Base-by-base conservation (phyloP, 2,113 vertebrate species). In the Erythrolamprus reginae region DNA sequence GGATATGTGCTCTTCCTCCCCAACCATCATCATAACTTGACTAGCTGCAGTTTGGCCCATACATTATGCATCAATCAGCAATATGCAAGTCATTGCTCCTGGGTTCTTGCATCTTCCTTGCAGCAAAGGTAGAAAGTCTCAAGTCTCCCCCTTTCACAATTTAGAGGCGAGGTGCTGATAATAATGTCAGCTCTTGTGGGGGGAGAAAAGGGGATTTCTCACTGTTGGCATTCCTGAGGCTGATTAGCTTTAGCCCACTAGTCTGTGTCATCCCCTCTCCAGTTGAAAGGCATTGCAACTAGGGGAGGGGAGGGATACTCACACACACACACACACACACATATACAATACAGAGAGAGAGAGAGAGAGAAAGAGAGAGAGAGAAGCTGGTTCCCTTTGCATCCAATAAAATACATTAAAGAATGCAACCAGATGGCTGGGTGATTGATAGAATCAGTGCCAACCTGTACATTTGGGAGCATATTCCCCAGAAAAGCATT, bases 201-300 rank as follows among this genome's bases (percentile, higher is more conserved):
- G 12, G 24, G 5, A 58, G 42, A 24, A 58, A 42, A 45, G 28
- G 7, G 47, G 10, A 28, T 83, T 45, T 24, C 84, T 92, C 91
- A 92, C 48, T 56, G 65, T 51, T 87, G 84, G 38, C 84, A 82
- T 92, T 92, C 70, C 83, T 21, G 1, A 28, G 13, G 55, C 70
- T 65, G 52, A 61, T 89, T 45, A 87, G 84, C n/a, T 7, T 51
- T 33, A 87, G 33, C 24, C 33, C 56, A 55, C 77, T 51, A 52
- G 52, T 47, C 45, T 89, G 82, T 92, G 88, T 92, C 91, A 58
- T 92, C n/a, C 70, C 38, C 42, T 53, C n/a, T 45, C 52, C 21
- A 2, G 23, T 53, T 17, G 24, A 45, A 84, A 61, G 82, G 82
- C 56, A 42, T 51, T 56, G 56, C 5, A 55, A 33, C 51, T 86